Base-by-base conservation (phyloP, 2,113 vertebrate species). In the Synchiropus splendidus region DNA sequence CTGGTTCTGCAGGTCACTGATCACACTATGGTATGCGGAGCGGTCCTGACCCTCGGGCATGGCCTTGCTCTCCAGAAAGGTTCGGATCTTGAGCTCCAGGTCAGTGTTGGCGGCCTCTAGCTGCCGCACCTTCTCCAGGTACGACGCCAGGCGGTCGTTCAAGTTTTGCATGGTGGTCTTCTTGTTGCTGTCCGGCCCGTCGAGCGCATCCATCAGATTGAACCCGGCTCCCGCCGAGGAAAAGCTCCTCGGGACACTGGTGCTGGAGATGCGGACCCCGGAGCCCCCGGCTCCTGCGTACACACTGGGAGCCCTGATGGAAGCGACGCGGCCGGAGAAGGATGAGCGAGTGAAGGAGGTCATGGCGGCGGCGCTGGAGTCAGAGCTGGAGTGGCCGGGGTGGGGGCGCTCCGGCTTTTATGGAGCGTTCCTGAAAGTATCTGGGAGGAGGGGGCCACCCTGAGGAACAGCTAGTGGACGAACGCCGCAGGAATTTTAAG, bases 141-240 rank as follows among this genome's bases (percentile, higher is more conserved):
- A 87, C 36, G 49, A 0, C 36, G 80, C 74, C 67, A 87, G 75
- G 1, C 85, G 84, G 60, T 87, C 80, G 34, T 87, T 87, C 12
- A 86, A 79, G 65, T 84, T 84, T 64, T 80, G 78, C 85, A 87
- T 79, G 58, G 74, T 44, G 54, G 67, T 60, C 78, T 87, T 87
- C 67, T 83, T 77, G 31, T 83, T 84, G 42, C 70, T 66, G 9
- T 43, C 31, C 3, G 10, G 12, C 9, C 10, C 42, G 4, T 27
- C 21, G 8, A 27, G 4, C 4, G 21, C 21, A 27, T 27, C 21
- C 21, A 27, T 27, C 21, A 27, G 21, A 8, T 27, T 27, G 21
- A 27, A 27, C 1, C 63, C 52, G 9, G 2, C 0, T 32, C 16
- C 13, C 2, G 34, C 5, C 2, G 32, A 35, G 42, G 42, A 45